A percentile compares a stretch with the other conserved stretches of the same genome.
Evolutionary conservation across 2,888 invertebrate species (phyloP).

Genomic region (Helicoverpa assulta): DNA sequence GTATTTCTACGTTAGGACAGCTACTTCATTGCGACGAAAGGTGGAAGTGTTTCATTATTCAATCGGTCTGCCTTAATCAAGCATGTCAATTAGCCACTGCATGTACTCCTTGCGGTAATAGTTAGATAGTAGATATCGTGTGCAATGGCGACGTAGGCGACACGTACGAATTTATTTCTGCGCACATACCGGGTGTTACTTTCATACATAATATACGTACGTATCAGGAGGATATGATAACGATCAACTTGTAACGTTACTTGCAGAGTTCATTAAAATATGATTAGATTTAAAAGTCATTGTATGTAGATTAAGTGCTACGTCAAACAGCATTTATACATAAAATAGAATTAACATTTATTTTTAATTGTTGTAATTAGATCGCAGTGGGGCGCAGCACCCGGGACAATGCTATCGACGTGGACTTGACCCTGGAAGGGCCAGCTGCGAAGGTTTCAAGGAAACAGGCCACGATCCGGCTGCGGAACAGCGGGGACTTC

Average conservation of each 20-base stretch:
- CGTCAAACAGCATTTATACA: slow-evolving; percentile 27
- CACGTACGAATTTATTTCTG: slow-evolving; percentile 29
- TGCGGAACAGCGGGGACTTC: slow-evolving; percentile 98
- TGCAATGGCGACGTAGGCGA: slow-evolving; percentile 14
- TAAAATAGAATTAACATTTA: slow-evolving; percentile 18
- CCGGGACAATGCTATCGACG: slow-evolving; percentile 97
- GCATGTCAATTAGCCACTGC: slow-evolving; percentile 74
- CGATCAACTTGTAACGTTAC: slow-evolving; percentile 27
- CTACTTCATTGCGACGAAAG: slow-evolving; percentile 8
- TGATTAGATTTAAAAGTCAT: slow-evolving; percentile 18
- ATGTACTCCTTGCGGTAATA: slow-evolving; percentile 61
- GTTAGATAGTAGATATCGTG: slow-evolving; percentile 57
- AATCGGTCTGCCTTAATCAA: slow-evolving; percentile 71
- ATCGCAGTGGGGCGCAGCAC: slow-evolving; percentile 98
- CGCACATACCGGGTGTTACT: slow-evolving; percentile 19
- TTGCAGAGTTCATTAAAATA: slow-evolving; percentile 25
- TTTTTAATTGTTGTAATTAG: slow-evolving; percentile 75
- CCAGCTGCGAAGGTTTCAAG: slow-evolving; percentile 98
- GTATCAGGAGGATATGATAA: slow-evolving; percentile 8
- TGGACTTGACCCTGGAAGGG: slow-evolving; percentile 97
- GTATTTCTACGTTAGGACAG: slow-evolving; percentile 6
- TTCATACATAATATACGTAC: slow-evolving; percentile 10
- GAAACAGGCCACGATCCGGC: slow-evolving; percentile 96
- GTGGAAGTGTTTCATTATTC: slow-evolving; percentile 46
- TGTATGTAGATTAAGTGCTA: slow-evolving; percentile 37